phyloP scores from a whole-genome alignment of 2,113 vertebrate genomes.

The Menidia beryllina region DNA sequence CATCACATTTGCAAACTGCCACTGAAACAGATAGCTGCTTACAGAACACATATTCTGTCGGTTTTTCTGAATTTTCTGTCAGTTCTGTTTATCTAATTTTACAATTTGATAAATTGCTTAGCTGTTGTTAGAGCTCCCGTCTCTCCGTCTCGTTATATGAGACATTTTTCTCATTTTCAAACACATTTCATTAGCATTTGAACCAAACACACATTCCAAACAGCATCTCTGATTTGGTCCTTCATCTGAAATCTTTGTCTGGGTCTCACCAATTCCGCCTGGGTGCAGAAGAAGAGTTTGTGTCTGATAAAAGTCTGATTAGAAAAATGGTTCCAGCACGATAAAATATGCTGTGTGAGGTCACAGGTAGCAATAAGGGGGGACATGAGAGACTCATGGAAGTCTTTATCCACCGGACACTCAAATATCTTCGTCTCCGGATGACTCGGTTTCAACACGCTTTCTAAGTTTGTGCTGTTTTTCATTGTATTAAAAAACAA shows the following conservation, averaged over 20 bases:
- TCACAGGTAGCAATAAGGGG: background rate
- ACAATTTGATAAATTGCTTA: background rate
- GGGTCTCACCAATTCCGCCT: background rate
- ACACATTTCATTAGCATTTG: too few species aligned
- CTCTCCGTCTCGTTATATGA: too few species aligned
- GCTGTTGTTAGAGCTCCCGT: background rate
- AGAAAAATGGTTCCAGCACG: background rate
- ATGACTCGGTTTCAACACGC: background rate
- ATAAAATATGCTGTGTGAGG: background rate
- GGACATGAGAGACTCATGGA: background rate
- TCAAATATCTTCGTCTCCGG: background rate
- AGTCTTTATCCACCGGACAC: conserved; percentile 3
- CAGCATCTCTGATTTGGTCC: background rate
- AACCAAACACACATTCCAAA: background rate
- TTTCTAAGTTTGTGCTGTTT: background rate
- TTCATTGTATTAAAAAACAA: background rate
- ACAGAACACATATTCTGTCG: background rate
- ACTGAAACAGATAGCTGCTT: background rate
- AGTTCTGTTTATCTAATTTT: background rate
- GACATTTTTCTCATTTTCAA: too few species aligned
- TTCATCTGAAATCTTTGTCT: background rate
- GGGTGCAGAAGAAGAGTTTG: background rate
- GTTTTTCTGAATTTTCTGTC: background rate
- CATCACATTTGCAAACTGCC: conserved; percentile 46
- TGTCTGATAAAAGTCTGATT: background rate